Percentiles rank a stretch among this genome's conserved stretches.
phyloP scores from a whole-genome alignment of 1,140 invertebrate species.

The Thalassaphorura encarpata region DNA sequence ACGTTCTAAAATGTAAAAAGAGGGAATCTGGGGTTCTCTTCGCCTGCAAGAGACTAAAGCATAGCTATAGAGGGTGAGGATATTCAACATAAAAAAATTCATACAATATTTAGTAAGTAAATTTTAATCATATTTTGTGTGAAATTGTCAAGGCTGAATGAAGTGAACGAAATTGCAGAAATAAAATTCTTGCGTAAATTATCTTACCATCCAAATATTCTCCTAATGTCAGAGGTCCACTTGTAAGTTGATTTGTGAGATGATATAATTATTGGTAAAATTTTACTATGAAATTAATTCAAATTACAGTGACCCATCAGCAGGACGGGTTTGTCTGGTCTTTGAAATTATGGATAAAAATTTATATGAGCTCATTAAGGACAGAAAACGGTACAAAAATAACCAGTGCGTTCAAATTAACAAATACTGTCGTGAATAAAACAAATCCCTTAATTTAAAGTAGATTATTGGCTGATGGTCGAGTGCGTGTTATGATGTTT shows the following conservation, averaged over 20 bases:
- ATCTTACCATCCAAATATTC: conserved; percentile 48
- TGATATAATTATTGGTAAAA: conserved; percentile 17
- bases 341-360: conserved; percentile 62
- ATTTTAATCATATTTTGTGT: not conserved
- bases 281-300: conserved; percentile 32
- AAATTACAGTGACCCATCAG: conserved; percentile 43
- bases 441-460: too few species aligned
- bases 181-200: conserved; percentile 50
- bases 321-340: conserved; percentile 48
- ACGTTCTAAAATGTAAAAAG: conserved; percentile 55
- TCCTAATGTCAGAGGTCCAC: conserved; percentile 50
- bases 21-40: conserved; percentile 43
- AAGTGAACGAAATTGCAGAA: conserved; percentile 50
- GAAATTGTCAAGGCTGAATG: conserved; percentile 39
- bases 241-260: conserved; percentile 43
- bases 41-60: conserved; percentile 56
- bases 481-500: conserved; percentile 24
- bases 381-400: conserved; percentile 38
- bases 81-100: conserved; percentile 5
- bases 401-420: not conserved
- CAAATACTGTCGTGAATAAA: too few species aligned
- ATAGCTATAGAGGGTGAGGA: conserved; percentile 46
- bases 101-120: too few species aligned
- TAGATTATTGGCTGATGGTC: conserved; percentile 19
- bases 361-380: conserved; percentile 53